A percentile compares a stretch with the other conserved stretches of the same genome.
Evolutionary conservation across 2,113 vertebrate genomes (phyloP).

Genomic region (Empidonax traillii): DNA sequence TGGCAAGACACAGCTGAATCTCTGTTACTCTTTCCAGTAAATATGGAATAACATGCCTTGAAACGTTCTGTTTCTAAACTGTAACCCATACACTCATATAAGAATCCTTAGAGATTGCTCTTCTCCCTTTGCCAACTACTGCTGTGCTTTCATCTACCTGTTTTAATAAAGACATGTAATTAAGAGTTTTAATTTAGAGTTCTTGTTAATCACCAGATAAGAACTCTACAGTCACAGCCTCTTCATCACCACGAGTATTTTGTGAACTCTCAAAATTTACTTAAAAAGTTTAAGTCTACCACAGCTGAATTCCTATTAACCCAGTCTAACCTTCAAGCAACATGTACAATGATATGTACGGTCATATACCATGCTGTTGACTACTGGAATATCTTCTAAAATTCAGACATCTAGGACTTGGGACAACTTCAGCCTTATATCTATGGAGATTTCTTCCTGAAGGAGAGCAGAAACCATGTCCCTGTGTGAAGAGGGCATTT

Average conservation of each 20-base stretch:
- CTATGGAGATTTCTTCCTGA: background rate
- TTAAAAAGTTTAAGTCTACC: background rate
- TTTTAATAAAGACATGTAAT: background rate
- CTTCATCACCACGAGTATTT: background rate
- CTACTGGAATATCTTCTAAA: background rate
- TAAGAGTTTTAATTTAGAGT: background rate
- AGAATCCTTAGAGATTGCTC: background rate
- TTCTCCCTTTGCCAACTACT: background rate
- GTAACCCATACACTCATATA: background rate
- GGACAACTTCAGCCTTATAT: background rate
- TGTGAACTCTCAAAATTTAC: background rate
- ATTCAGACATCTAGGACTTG: background rate
- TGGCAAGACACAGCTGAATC: background rate
- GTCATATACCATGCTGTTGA: background rate
- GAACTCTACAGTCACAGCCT: background rate
- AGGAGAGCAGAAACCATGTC: background rate
- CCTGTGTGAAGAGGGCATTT: background rate
- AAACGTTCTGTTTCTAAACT: background rate
- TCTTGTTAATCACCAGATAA: slow-evolving; percentile 2
- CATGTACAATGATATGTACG: background rate
- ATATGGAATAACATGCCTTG: background rate
- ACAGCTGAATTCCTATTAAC: background rate
- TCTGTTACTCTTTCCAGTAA: background rate
- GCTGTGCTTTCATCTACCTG: background rate
- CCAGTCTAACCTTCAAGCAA: background rate